These are phyloP conservation scores for Crotalus viridis DNA, from an alignment of 2,113 vertebrate species.

Conservation along the genomic window DNA sequence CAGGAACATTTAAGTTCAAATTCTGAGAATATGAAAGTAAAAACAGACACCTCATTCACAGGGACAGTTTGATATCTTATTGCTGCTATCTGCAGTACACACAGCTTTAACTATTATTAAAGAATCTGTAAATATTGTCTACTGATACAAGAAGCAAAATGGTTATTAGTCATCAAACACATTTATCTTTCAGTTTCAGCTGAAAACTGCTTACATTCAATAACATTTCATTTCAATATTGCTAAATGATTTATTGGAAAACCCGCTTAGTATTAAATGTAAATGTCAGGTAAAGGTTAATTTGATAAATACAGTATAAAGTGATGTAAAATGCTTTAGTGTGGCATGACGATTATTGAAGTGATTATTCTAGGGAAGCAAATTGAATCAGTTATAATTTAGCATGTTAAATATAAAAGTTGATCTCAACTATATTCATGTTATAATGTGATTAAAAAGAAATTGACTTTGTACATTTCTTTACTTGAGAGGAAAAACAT, in stretches of 20 bases:
- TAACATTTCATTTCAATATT: slow-evolving; percentile 53
- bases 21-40: neutral
- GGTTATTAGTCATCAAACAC: slow-evolving; percentile 21
- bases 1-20: neutral
- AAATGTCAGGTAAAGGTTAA: slow-evolving; percentile 70
- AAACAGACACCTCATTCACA: neutral
- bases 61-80: neutral
- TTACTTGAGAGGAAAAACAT: neutral
- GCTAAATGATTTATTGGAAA: slow-evolving; percentile 63
- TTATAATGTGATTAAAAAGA: slow-evolving; percentile 36
- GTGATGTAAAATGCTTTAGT: slow-evolving; percentile 29
- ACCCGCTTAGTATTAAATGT: slow-evolving; percentile 53
- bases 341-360: slow-evolving; percentile 40
- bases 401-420: neutral
- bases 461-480: slow-evolving; percentile 9
- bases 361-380: slow-evolving; percentile 48
- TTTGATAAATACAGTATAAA: slow-evolving; percentile 47
- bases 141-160: slow-evolving; percentile 17
- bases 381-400: slow-evolving; percentile 40
- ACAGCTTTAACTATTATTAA: neutral
- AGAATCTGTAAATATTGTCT: neutral
- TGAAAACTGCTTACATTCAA: slow-evolving; percentile 42
- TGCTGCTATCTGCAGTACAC: neutral
- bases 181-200: slow-evolving; percentile 5
- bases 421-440: slow-evolving; percentile 36